Evolutionary conservation across 2,797 vertebrate genomes (phyloP), one percentile per base, ranked within the genome.

Genomic region (Myripristis jacobus): DNA sequence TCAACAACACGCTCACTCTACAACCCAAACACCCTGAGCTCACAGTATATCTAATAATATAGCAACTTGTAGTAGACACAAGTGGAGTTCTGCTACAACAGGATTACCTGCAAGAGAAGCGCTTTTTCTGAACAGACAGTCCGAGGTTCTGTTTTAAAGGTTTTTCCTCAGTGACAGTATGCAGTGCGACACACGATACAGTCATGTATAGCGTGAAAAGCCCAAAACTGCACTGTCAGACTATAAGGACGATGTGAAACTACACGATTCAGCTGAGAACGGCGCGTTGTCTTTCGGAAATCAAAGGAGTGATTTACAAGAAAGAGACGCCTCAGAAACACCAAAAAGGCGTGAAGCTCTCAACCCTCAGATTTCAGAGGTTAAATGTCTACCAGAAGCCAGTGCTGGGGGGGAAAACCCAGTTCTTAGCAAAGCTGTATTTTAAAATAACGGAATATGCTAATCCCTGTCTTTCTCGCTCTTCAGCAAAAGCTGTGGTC

Each of bases 11-110:
- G 10, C 31, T 12, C 55, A 6, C 27, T 25, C 25, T 31, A n/a
- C 8, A 54, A 15, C 10, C 27, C 4, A 12, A 19, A 0, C 34
- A 60, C 0, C 27, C 18, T 0, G 29, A 10, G 77, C 69, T 59
- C 3, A 29, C 0, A 9, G 25, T 10, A 25, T 43, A 15, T 16
- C 38, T 41, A n/a, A n/a, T n/a, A n/a, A n/a, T n/a, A n/a, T n/a
- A n/a, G n/a, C n/a, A n/a, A n/a, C n/a, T n/a, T n/a, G 43, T 84
- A 48, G 66, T 76, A 38, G 73, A 47, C n/a, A 65, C 75, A 2
- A 66, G 50, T 6, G 73, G 56, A 44, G 61, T 87, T 2, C 52
- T 93, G 54, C 75, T 83, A 31, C 63, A 89, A 19, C 71, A 92
- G 47, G 87, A 84, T 19, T 4, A 29, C 21, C 51, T 88, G 18